These are phyloP conservation scores for Spatulosminthurus flaviceps DNA, from an alignment of 2,888 invertebrate species.

Conservation along the genomic window DNA sequence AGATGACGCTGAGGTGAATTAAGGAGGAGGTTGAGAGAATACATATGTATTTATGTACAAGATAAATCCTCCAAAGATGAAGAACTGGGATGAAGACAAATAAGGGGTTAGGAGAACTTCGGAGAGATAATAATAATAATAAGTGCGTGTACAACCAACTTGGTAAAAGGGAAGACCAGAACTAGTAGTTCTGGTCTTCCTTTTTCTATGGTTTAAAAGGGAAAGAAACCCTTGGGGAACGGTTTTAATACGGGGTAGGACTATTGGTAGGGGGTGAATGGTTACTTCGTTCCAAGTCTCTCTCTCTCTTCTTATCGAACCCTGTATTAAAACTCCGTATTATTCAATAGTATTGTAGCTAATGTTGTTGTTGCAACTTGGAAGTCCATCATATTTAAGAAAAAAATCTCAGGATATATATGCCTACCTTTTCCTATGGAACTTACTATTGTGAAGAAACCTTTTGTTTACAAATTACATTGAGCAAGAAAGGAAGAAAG, in stretches of 20 bases:
- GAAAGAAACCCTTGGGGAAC: slow-evolving; percentile 48
- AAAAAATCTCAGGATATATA: too few species aligned
- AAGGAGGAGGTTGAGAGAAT: not conserved
- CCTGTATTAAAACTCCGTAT: not conserved
- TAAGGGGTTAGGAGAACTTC: not conserved
- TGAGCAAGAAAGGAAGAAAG: too few species aligned
- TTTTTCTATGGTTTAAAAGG: too few species aligned
- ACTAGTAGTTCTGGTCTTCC: too few species aligned
- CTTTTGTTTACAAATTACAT: too few species aligned
- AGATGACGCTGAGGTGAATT: too few species aligned
- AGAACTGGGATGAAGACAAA: not conserved
- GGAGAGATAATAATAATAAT: not conserved
- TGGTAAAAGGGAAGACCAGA: slow-evolving; percentile 43
- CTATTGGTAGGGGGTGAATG: slow-evolving; percentile 34
- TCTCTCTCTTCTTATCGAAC: not conserved
- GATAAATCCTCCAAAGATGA: not conserved
- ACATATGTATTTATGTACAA: not conserved
- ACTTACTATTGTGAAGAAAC: too few species aligned
- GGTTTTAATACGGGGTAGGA: slow-evolving; percentile 45
- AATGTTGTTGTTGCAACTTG: too few species aligned
- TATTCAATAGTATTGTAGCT: too few species aligned
- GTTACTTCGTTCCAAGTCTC: not conserved
- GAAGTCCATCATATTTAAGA: too few species aligned
- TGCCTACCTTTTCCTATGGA: too few species aligned
- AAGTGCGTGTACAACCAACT: slow-evolving; percentile 12